A percentile compares a stretch with the other conserved stretches of the same genome.
Conservation (phyloP, 2,888 invertebrate species). For the Mesorhabditis sp. region DNA sequence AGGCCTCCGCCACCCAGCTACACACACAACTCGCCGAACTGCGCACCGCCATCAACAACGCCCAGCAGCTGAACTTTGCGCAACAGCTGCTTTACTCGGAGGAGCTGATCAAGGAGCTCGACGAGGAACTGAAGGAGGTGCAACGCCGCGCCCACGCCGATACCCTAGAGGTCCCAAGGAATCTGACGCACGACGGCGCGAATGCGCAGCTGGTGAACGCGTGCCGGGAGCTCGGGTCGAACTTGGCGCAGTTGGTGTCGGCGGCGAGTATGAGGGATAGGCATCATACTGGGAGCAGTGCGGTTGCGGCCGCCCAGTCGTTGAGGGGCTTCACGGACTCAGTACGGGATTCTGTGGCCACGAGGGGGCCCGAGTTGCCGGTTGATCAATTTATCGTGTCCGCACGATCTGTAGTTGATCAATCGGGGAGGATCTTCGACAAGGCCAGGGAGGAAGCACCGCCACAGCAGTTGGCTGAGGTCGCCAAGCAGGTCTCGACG, state of each 20-base stretch:
- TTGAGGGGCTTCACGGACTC: conserved; percentile 45
- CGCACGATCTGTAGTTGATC: conserved; percentile 51
- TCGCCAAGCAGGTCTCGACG: conserved; percentile 30
- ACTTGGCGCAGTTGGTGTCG: conserved; percentile 79
- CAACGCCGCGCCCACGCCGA: conserved; percentile 70
- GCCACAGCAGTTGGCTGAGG: conserved; percentile 37
- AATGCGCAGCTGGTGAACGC: conserved; percentile 17
- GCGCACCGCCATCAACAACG: conserved; percentile 63
- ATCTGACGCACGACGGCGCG: background rate
- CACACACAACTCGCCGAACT: conserved; percentile 68
- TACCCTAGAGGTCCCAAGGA: conserved; percentile 14
- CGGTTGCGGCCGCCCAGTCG: conserved; percentile 47
- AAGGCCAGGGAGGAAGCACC: conserved; percentile 40
- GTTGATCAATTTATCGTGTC: conserved; percentile 31
- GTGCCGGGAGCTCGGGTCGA: conserved; percentile 65
- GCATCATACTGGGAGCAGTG: conserved; percentile 64
- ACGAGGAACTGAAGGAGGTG: conserved; percentile 78
- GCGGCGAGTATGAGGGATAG: conserved; percentile 69
- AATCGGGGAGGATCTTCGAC: conserved; percentile 51
- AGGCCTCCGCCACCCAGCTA: conserved; percentile 64
- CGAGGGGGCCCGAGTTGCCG: conserved; percentile 13
- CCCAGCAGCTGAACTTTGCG: conserved; percentile 67
- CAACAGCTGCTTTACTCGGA: conserved; percentile 49
- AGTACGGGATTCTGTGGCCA: conserved; percentile 42
- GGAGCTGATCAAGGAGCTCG: conserved; percentile 62